Evolutionary conservation across 2,888 invertebrate species (phyloP), one percentile per base, ranked within the genome.

Genomic region (Neoaliturus tenellus): DNA sequence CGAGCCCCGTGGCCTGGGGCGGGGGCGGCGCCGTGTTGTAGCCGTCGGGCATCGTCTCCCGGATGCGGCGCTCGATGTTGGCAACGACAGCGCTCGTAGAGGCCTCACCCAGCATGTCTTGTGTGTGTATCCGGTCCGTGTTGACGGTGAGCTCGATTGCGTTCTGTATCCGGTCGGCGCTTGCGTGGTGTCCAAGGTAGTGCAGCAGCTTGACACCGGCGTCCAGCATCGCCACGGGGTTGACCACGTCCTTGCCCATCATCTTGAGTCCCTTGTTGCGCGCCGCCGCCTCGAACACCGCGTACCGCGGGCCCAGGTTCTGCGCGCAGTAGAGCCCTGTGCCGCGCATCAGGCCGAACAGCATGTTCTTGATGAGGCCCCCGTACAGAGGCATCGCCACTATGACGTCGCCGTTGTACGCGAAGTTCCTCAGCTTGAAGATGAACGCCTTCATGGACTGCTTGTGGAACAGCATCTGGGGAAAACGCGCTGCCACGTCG

Each of bases 201-300:
- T 69, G 12, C 35, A 82, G 33, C 69, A 82, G 6, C 8, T 55
- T 73, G 23, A 82, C 73, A 0, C 35, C 82, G 3, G 48, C 12
- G 23, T 28, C 31, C 35, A 82, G 5, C 35, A 51, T 28, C 25
- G 73, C 31, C 14, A 58, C 73, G 55, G 82, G 82, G 41, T 82
- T 82, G 25, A n/a, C 35, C 2, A 55, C 23, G 48, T 82, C 41
- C 82, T 35, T 51, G 55, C 82, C 82, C 1, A n/a, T n/a, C n/a
- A 73, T 44, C 39, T 71, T 73, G 41, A 1, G n/a, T 4, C 82
- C 73, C 41, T 55, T 51, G 35, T 73, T 41, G n/a, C 82, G 51
- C 6, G 69, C 69, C 0, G 71, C 69, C 12, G 82, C 33, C 31
- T 82, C 73, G 28, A 82, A 82, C 55, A 82, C 73, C 17, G 73